Evolutionary conservation across 2,113 vertebrate species (phyloP).

Genomic region (Pelecanoides urinatrix): DNA sequence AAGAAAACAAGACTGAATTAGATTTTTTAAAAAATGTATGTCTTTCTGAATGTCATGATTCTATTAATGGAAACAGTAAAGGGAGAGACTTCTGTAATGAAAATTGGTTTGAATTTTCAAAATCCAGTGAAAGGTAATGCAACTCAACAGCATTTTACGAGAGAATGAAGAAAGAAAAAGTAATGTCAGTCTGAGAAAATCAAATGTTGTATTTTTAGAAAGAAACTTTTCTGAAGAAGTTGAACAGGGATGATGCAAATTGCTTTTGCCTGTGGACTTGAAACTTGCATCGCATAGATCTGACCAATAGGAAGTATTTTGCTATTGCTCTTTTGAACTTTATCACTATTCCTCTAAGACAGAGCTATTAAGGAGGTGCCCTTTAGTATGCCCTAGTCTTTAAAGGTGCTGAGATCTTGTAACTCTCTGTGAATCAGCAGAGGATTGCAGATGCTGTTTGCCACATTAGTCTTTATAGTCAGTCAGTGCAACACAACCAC

Average conservation of each 20-base stretch:
- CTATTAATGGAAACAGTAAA: background rate
- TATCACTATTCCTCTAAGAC: background rate
- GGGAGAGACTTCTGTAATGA: background rate
- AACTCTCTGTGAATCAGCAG: background rate
- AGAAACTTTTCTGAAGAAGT: background rate
- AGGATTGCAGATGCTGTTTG: background rate
- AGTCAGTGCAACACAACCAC: background rate
- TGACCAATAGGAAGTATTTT: background rate
- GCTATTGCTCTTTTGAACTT: background rate
- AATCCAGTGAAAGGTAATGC: background rate
- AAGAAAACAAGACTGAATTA: background rate
- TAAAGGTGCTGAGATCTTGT: background rate
- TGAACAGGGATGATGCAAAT: background rate
- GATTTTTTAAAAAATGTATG: background rate
- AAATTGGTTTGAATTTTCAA: background rate
- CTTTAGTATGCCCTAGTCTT: background rate
- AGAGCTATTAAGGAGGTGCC: background rate
- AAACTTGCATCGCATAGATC: background rate
- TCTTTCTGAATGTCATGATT: background rate
- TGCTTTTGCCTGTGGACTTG: background rate
- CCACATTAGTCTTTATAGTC: background rate
- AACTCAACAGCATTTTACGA: background rate
- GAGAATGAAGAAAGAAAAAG: background rate
- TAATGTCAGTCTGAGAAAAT: background rate
- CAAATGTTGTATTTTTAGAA: background rate